Evolutionary conservation across 2,888 invertebrate genomes (phyloP).

Genomic region (Brachyptera putata): DNA sequence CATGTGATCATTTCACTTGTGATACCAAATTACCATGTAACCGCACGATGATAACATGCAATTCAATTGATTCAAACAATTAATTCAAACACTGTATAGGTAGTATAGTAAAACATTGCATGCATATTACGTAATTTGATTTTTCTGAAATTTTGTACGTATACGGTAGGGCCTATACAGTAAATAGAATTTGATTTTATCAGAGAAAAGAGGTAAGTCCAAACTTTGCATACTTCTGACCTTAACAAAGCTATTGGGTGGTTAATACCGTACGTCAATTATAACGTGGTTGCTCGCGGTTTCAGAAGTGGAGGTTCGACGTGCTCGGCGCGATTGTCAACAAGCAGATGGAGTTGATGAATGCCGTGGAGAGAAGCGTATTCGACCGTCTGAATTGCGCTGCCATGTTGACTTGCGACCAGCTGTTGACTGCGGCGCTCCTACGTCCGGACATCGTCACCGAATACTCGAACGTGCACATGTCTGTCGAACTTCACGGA

Average conservation of each 20-base stretch:
- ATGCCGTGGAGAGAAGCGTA: constrained; percentile 23
- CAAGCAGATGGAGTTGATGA: constrained; percentile 24
- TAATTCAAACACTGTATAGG: neutral
- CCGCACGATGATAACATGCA: neutral
- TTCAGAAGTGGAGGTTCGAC: constrained; percentile 28
- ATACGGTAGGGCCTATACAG: too few species aligned
- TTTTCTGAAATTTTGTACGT: too few species aligned
- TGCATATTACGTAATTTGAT: too few species aligned
- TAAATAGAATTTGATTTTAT: too few species aligned
- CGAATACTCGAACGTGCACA: constrained; percentile 41
- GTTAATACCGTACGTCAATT: too few species aligned
- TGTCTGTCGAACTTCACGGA: constrained; percentile 57
- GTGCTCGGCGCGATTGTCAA: constrained; percentile 15
- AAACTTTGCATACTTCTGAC: too few species aligned
- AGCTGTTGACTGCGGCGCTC: constrained; percentile 33
- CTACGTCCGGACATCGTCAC: constrained; percentile 23
- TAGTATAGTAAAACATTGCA: too few species aligned
- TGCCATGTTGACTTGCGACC: constrained; percentile 48
- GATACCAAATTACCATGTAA: neutral
- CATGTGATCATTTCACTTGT: too few species aligned
- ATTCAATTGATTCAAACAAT: neutral
- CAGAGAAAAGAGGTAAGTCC: too few species aligned
- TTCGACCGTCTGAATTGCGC: constrained; percentile 6
- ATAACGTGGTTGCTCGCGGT: constrained; percentile 2
- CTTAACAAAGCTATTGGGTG: too few species aligned